A percentile compares a stretch with the other conserved stretches of the same genome.
These are phyloP conservation scores for Teleopsis dalmanni DNA, from an alignment of 1,140 invertebrate genomes.

Conservation along the genomic window DNA sequence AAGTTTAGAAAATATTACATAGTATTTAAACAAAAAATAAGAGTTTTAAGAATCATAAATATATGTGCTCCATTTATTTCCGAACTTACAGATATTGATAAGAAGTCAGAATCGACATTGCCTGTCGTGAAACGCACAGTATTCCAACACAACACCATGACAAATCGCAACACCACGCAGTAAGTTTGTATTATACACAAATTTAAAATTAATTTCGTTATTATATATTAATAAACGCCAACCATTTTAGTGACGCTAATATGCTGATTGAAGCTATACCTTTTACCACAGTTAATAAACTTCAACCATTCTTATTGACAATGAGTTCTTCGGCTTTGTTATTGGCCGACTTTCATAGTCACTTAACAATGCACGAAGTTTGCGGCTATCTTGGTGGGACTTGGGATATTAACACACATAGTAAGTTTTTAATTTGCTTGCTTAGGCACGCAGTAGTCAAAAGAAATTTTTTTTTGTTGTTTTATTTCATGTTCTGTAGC, in stretches of 20 bases:
- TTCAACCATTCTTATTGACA: slow-evolving; percentile 87
- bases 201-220: slow-evolving; percentile 1
- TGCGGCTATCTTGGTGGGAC: slow-evolving; percentile 89
- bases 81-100: slow-evolving; percentile 46
- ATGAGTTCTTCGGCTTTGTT: slow-evolving; percentile 80
- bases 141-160: slow-evolving; percentile 60
- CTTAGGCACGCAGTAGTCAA: too few relatives aligned
- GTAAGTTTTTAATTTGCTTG: slow-evolving; percentile 62
- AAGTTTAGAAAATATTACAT: not conserved
- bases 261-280: slow-evolving; percentile 81
- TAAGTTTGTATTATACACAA: slow-evolving; percentile 43
- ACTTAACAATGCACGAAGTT: slow-evolving; percentile 84
- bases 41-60: not conserved
- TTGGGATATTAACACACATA: slow-evolving; percentile 90
- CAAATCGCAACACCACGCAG: slow-evolving; percentile 62
- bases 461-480: too few relatives aligned
- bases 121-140: slow-evolving; percentile 54
- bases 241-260: slow-evolving; percentile 65
- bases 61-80: too few relatives aligned
- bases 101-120: slow-evolving; percentile 49
- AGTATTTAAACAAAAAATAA: not conserved
- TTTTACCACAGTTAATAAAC: slow-evolving; percentile 78
- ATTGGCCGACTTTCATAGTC: slow-evolving; percentile 88
- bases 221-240: not conserved
- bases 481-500: too few relatives aligned